These are phyloP conservation scores for Leptura quadrifasciata DNA, from an alignment of 2,888 invertebrate species.

Conservation along the genomic window DNA sequence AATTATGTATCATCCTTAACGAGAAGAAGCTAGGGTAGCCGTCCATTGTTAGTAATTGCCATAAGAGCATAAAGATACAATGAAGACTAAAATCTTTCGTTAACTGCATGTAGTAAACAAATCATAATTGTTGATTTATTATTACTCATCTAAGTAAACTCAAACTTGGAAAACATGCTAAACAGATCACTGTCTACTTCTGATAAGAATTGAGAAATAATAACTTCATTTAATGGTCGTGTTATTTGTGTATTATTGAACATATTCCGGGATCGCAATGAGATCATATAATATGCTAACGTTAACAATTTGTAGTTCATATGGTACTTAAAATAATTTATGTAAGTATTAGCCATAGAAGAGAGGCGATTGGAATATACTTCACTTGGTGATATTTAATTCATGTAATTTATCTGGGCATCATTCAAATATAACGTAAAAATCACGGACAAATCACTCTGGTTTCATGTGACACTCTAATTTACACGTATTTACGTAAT, in stretches of 20 bases:
- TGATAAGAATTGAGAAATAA: slow-evolving; percentile 47
- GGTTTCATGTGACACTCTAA: too few relatives aligned
- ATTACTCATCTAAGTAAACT: slow-evolving; percentile 49
- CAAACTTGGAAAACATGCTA: slow-evolving; percentile 45
- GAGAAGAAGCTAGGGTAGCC: neutral
- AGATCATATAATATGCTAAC: neutral
- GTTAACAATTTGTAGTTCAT: neutral
- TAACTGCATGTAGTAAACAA: slow-evolving; percentile 47
- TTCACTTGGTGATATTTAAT: too few relatives aligned
- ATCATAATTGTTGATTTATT: slow-evolving; percentile 46
- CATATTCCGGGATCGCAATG: neutral
- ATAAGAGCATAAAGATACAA: neutral
- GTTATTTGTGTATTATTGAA: slow-evolving; percentile 32
- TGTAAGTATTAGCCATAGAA: too few relatives aligned
- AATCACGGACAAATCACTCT: too few relatives aligned
- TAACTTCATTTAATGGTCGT: slow-evolving; percentile 35
- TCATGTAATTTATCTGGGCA: too few relatives aligned
- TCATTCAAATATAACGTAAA: too few relatives aligned
- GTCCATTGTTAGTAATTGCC: neutral
- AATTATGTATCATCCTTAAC: neutral
- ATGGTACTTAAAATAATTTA: too few relatives aligned
- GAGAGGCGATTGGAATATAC: too few relatives aligned
- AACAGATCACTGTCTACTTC: slow-evolving; percentile 43
- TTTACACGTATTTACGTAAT: too few relatives aligned
- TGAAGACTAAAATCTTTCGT: slow-evolving; percentile 37